phyloP scores from a whole-genome alignment of 64 coral and sea anemone species.

The Actinia equina region DNA sequence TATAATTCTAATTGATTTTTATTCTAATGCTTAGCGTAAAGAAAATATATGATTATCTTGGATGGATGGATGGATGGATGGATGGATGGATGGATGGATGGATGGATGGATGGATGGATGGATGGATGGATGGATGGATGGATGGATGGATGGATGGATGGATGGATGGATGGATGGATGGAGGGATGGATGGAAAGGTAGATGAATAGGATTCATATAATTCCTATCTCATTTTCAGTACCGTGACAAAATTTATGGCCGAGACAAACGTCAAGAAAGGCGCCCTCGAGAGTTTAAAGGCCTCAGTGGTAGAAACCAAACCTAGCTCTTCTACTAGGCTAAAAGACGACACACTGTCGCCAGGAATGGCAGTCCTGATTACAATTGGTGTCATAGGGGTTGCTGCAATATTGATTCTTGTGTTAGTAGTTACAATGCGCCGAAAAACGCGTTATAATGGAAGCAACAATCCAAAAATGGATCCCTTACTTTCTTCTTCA shows the following conservation, averaged over 20 bases:
- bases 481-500: background rate
- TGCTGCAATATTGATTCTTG: constrained; percentile 46
- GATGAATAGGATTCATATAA: background rate
- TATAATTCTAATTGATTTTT: no score
- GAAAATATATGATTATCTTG: background rate
- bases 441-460: constrained; percentile 39
- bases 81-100: no score
- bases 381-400: constrained; percentile 60
- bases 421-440: constrained; percentile 17
- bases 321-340: background rate
- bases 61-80: no score
- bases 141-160: background rate
- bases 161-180: no score
- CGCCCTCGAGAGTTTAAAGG: constrained; percentile 45
- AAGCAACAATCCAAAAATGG: background rate
- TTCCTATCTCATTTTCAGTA: constrained; percentile 5
- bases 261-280: constrained; percentile 29
- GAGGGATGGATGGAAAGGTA: no score
- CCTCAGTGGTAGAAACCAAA: background rate
- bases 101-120: background rate
- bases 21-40: no score
- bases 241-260: constrained; percentile 32
- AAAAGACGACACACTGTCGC: constrained; percentile 7
- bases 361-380: constrained; percentile 58
- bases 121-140: background rate